Evolutionary conservation across 2,113 vertebrate species (phyloP).

Genomic region (Heloderma charlesbogerti): DNA sequence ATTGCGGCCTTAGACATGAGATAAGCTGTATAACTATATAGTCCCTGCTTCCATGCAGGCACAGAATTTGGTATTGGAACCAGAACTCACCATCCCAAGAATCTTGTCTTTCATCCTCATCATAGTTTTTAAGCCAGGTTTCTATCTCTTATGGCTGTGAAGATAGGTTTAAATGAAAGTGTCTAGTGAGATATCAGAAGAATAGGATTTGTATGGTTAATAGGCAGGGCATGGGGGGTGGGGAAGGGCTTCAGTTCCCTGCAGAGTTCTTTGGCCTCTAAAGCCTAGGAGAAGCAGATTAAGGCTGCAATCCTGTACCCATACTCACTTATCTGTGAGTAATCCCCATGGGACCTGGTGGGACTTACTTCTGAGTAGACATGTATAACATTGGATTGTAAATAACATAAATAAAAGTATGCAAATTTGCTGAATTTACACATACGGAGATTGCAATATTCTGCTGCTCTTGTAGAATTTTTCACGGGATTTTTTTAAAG

Average conservation of each 20-base stretch:
- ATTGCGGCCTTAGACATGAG: neutral
- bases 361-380: no score
- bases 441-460: neutral
- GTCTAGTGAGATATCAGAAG: neutral
- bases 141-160: neutral
- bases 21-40: neutral
- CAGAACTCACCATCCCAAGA: neutral
- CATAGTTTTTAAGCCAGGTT: neutral
- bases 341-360: no score
- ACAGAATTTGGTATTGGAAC: neutral
- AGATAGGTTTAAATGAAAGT: neutral
- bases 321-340: no score
- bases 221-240: no score
- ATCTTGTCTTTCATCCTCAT: neutral
- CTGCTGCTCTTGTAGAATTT: neutral
- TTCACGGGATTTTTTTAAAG: neutral
- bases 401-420: neutral
- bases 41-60: neutral
- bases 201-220: neutral
- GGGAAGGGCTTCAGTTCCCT: neutral
- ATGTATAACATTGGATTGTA: no score
- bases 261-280: neutral
- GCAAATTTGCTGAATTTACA: neutral
- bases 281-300: neutral
- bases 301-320: neutral